Conservation (phyloP, 35 echinoderm and acorn worm species). For the Eucidaris tribuloides region DNA sequence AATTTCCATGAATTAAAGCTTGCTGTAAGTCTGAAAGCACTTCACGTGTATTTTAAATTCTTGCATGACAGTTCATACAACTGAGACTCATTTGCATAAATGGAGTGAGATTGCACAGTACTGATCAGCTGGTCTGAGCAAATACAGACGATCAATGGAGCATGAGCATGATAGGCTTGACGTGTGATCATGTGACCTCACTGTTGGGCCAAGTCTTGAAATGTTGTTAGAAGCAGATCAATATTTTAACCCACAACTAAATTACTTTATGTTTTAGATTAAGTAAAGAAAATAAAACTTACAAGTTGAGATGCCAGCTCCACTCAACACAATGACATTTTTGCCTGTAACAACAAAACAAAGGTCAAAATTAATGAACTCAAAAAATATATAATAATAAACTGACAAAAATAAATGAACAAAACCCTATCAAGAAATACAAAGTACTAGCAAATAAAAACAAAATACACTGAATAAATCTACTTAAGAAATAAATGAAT, state of each 20-base stretch:
- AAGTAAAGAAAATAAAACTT: constrained; percentile 24
- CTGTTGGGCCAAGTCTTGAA: background rate
- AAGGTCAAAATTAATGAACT: background rate
- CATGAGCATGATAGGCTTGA: background rate
- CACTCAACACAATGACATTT: constrained; percentile 93
- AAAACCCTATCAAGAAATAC: background rate
- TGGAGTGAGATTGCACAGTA: no score
- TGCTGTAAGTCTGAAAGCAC: no score
- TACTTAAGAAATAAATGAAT: background rate
- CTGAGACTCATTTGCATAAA: no score
- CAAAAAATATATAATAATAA: background rate
- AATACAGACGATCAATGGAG: background rate
- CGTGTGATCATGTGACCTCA: background rate
- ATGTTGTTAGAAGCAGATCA: background rate
- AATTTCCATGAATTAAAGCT: no score
- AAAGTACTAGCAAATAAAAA: background rate
- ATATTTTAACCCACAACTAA: background rate
- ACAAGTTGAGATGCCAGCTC: constrained; percentile 99
- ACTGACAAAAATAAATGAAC: background rate
- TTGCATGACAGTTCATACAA: no score
- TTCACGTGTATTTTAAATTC: no score
- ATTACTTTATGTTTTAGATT: background rate
- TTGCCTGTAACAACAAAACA: constrained; percentile 61
- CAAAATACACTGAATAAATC: background rate
- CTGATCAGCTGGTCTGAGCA: no score